phyloP scores from a whole-genome alignment of 2,888 invertebrate species.

The Lasioglossum oenotherae region DNA sequence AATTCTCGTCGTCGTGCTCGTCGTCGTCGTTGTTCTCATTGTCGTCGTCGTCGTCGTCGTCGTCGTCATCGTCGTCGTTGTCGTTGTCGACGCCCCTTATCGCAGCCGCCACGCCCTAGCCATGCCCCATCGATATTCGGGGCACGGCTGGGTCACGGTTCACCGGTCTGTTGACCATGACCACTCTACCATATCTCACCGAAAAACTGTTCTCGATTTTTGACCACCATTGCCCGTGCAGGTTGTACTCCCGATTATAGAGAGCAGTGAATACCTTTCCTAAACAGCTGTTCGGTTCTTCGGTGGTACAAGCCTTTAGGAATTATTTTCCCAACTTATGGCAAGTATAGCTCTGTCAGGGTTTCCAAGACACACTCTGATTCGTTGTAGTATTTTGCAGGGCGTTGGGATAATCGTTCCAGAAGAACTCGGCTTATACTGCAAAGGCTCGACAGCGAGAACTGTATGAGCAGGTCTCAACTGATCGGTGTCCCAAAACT shows the following conservation, averaged over 20 bases:
- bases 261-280: not conserved
- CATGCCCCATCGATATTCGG: not conserved
- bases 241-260: not conserved
- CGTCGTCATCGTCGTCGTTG: not conserved
- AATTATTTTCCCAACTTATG: not conserved
- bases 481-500: not conserved
- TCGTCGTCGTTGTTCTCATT: conserved; percentile 1
- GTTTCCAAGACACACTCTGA: not conserved
- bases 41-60: not conserved
- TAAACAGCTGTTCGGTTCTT: no score
- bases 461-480: not conserved
- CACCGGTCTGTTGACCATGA: not conserved
- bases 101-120: not conserved
- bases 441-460: not conserved
- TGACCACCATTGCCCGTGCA: not conserved
- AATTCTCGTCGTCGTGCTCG: conserved; percentile 4
- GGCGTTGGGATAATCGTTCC: not conserved
- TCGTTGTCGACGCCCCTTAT: not conserved
- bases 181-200: not conserved
- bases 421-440: not conserved
- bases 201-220: not conserved
- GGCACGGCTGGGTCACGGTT: not conserved
- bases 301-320: not conserved
- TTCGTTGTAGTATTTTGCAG: not conserved
- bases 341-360: not conserved